A percentile compares a stretch with the other conserved stretches of the same genome.
phyloP scores from a whole-genome alignment of 1,140 invertebrate species.

The Tigriopus japonicus region DNA sequence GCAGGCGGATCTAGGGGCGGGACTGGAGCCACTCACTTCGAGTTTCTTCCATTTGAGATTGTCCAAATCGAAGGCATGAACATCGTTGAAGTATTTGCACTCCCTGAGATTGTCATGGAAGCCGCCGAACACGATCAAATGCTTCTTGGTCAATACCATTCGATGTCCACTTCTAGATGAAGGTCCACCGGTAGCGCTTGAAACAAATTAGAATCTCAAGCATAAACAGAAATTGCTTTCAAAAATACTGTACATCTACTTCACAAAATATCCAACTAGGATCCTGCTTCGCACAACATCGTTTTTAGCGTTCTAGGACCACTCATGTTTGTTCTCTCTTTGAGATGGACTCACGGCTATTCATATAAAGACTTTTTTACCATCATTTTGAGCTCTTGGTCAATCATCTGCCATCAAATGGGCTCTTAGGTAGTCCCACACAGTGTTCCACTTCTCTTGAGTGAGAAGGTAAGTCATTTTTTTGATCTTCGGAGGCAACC shows the following conservation, averaged over 20 bases:
- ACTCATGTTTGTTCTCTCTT: too few species aligned
- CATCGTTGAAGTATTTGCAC: conserved; percentile 76
- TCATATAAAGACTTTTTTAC: too few species aligned
- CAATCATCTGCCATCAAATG: too few species aligned
- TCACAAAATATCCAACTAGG: too few species aligned
- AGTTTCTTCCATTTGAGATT: conserved; percentile 59
- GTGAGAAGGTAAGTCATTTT: not conserved
- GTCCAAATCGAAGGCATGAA: conserved; percentile 60
- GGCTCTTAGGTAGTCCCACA: too few species aligned
- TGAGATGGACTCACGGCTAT: too few species aligned
- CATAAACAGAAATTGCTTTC: not conserved
- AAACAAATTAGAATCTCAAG: conserved; percentile 15
- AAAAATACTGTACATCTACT: too few species aligned
- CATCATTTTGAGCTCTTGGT: too few species aligned
- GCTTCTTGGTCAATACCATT: conserved; percentile 58
- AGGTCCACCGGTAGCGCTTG: conserved; percentile 47
- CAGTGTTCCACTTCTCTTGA: too few species aligned
- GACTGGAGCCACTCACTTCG: conserved; percentile 25
- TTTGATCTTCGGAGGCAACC: not conserved
- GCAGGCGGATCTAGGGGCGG: conserved; percentile 32
- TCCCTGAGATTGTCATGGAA: conserved; percentile 72
- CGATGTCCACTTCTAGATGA: conserved; percentile 70
- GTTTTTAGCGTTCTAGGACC: too few species aligned
- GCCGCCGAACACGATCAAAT: conserved; percentile 70
- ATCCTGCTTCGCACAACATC: too few species aligned